Conservation (phyloP, 2,888 invertebrate genomes). For the Orchestes rusci region DNA sequence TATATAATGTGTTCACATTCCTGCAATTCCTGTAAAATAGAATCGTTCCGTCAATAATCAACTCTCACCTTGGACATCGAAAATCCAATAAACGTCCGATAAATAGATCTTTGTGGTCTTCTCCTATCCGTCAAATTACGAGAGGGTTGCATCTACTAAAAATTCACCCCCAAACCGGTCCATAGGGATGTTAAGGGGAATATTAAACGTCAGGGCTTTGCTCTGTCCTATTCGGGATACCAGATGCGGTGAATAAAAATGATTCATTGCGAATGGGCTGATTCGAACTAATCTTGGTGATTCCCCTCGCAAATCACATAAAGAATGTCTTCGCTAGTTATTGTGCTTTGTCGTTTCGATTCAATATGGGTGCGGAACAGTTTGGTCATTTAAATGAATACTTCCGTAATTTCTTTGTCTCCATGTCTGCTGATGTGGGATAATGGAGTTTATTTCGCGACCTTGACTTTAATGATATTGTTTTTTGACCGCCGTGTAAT, state of each 20-base stretch:
- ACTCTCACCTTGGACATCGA: too few relatives aligned
- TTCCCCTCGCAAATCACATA: slow-evolving; percentile 21
- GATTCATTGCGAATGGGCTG: slow-evolving; percentile 23
- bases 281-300: slow-evolving; percentile 22
- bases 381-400: too few relatives aligned
- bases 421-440: too few relatives aligned
- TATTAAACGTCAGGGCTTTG: slow-evolving; percentile 19
- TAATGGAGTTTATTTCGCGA: too few relatives aligned
- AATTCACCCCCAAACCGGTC: slow-evolving; percentile 24
- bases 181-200: slow-evolving; percentile 23
- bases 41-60: too few relatives aligned
- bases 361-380: too few relatives aligned
- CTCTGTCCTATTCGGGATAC: slow-evolving; percentile 18
- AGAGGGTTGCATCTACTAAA: slow-evolving; percentile 19
- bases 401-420: too few relatives aligned
- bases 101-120: slow-evolving; percentile 14
- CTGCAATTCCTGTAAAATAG: too few relatives aligned
- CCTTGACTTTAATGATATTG: too few relatives aligned
- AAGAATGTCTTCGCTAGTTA: slow-evolving; percentile 20
- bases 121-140: slow-evolving; percentile 9
- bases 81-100: slow-evolving; percentile 14
- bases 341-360: too few relatives aligned
- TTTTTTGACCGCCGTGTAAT: too few relatives aligned
- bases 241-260: slow-evolving; percentile 27
- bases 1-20: too few relatives aligned